Evolutionary conservation across 30 jellyfish, hydroid and myxozoan genomes (phyloP).

Genomic region (Hydra vulgaris): DNA sequence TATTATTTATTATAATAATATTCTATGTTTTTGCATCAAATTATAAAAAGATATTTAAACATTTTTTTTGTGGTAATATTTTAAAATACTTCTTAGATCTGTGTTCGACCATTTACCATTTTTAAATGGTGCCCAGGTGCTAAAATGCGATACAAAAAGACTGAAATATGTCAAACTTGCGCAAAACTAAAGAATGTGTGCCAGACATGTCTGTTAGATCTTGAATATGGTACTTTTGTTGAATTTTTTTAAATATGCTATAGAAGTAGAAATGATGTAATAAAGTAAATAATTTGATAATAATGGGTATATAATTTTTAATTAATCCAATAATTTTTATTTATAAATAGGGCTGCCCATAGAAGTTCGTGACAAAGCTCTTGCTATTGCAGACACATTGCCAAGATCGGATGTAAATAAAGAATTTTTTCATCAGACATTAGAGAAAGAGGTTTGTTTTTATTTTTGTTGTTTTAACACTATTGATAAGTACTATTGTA

Average conservation of each 20-base stretch:
- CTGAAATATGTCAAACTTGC: slow-evolving; percentile 92
- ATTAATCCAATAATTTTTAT: neutral
- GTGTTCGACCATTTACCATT: slow-evolving; percentile 88
- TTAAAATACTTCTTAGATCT: slow-evolving; percentile 42
- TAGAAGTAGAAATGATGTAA: neutral
- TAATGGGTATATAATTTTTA: neutral
- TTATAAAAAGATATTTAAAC: too few relatives aligned
- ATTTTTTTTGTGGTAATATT: neutral
- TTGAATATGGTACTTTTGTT: slow-evolving; percentile 70
- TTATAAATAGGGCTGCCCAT: slow-evolving; percentile 56
- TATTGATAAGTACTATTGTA: neutral
- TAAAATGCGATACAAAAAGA: slow-evolving; percentile 83
- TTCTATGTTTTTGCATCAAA: too few relatives aligned
- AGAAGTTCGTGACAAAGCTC: slow-evolving; percentile 87
- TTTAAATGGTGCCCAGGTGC: slow-evolving; percentile 99
- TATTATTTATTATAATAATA: too few relatives aligned
- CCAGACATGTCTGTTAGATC: slow-evolving; percentile 89
- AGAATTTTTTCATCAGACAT: slow-evolving; percentile 68
- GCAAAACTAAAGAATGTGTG: slow-evolving; percentile 85
- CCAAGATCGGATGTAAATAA: slow-evolving; percentile 87
- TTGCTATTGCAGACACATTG: slow-evolving; percentile 73
- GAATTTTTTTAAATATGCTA: neutral
- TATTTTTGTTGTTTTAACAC: too few relatives aligned
- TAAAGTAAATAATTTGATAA: neutral
- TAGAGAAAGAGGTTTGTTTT: slow-evolving; percentile 70